Evolutionary conservation across 1,140 invertebrate genomes (phyloP).

Genomic region (Acromyrmex heyeri): DNA sequence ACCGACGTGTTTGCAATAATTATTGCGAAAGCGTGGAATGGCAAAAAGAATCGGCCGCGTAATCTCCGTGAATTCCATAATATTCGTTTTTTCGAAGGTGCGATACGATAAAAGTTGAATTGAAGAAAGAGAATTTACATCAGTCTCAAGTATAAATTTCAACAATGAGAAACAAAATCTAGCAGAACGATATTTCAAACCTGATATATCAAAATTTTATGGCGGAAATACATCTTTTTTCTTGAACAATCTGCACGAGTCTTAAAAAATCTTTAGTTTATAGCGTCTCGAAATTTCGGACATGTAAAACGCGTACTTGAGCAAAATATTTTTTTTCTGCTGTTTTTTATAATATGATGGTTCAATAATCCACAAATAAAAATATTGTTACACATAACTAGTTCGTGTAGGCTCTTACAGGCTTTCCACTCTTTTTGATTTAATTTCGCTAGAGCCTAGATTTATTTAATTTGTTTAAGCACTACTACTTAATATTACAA

Average conservation of each 20-base stretch:
- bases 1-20: constrained; percentile 54
- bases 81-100: constrained; percentile 36
- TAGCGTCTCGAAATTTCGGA: background rate
- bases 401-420: too few species aligned
- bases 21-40: constrained; percentile 24
- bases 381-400: too few species aligned
- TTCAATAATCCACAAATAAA: background rate
- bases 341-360: background rate
- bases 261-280: background rate
- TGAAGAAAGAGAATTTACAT: constrained; percentile 39
- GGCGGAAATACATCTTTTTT: background rate
- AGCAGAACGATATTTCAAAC: background rate
- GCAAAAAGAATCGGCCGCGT: constrained; percentile 29
- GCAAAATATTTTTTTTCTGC: background rate
- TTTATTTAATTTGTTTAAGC: too few species aligned
- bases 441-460: too few species aligned
- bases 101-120: constrained; percentile 47
- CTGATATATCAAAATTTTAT: constrained; percentile 24
- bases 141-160: constrained; percentile 37
- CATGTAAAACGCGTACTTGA: background rate
- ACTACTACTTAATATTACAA: too few species aligned
- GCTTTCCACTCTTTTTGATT: too few species aligned
- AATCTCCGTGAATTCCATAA: constrained; percentile 23
- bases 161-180: constrained; percentile 18
- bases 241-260: background rate